Conservation (phyloP, 2,888 invertebrate species). For the Coenonympha arcania region DNA sequence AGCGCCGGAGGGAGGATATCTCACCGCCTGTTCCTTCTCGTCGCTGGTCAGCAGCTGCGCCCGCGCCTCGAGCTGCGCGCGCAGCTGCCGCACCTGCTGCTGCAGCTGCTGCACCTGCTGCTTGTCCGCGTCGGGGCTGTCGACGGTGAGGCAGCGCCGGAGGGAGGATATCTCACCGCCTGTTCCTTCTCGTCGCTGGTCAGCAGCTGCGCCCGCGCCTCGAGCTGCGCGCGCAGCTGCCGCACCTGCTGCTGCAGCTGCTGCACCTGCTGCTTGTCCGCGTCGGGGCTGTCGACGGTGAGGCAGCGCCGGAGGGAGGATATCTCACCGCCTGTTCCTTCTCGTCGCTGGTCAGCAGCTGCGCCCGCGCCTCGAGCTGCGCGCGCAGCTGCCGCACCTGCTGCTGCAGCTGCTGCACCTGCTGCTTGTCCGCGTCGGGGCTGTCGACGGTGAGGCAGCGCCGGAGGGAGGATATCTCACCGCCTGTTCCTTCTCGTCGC, state of each 20-base stretch:
- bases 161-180: slow-evolving; percentile 20
- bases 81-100: slow-evolving; percentile 55
- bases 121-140: slow-evolving; percentile 41
- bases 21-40: slow-evolving; percentile 30
- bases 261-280: slow-evolving; percentile 41
- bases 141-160: slow-evolving; percentile 35
- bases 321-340: slow-evolving; percentile 30
- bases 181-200: slow-evolving; percentile 33
- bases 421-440: slow-evolving; percentile 39
- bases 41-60: slow-evolving; percentile 33
- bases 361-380: slow-evolving; percentile 51
- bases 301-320: slow-evolving; percentile 34
- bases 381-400: slow-evolving; percentile 57
- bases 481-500: slow-evolving; percentile 32
- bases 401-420: slow-evolving; percentile 40
- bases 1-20: slow-evolving; percentile 30
- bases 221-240: slow-evolving; percentile 62
- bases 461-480: slow-evolving; percentile 26
- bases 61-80: slow-evolving; percentile 55
- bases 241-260: slow-evolving; percentile 44
- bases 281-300: slow-evolving; percentile 34
- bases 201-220: slow-evolving; percentile 40
- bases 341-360: slow-evolving; percentile 34
- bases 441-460: slow-evolving; percentile 35
- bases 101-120: slow-evolving; percentile 37